Base-by-base conservation (phyloP, 1,140 invertebrate genomes). In the Colletes latitarsis region DNA sequence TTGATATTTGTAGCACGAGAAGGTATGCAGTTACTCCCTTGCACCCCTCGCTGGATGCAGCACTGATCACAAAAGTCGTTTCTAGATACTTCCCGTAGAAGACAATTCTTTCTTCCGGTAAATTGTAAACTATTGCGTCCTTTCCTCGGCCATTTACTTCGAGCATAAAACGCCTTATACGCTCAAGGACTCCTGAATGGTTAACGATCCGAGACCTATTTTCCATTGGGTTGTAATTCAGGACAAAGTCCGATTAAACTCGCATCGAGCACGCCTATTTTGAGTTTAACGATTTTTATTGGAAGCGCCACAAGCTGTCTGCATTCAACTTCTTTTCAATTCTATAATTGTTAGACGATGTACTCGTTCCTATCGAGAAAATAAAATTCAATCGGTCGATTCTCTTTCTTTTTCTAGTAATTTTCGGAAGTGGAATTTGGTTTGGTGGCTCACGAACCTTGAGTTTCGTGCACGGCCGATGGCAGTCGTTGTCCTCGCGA, bases 201-300 rank as follows among this genome's bases (percentile, higher is more conserved):
- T 80, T 75, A 75, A 80, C 77, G 70, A 75, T 74, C 77, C 77
- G 63, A 80, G 71, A 75, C 63, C 77, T 67, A 80, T 80, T 80
- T 75, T 75, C 77, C 77, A 80, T 80, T 80, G 53, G 77, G 52
- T 75, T 75, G 39, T 67, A 74, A 74, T 75, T 74, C 77, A 75
- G 77, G 71, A 63, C 77, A 67, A 80, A 75, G 77, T 80, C 70
- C 77, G 77, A 67, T 80, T 75, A 75, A 80, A 67, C 77, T 75
- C 63, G 53, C 60, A 75, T 75, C 62, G 60, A 58, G 77, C 62
- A 71, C 71, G 60, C 60, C 70, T 80, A 75, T 75, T 80, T 80
- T 67, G 62, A 80, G 77, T 67, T 66, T 68, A 74, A 80, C 77
- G 77, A 74, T 79, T 79, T 79, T 74, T 73, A 79, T 79, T 74